Conservation (phyloP, 1,140 invertebrate genomes). For the Araneus ventricosus region DNA sequence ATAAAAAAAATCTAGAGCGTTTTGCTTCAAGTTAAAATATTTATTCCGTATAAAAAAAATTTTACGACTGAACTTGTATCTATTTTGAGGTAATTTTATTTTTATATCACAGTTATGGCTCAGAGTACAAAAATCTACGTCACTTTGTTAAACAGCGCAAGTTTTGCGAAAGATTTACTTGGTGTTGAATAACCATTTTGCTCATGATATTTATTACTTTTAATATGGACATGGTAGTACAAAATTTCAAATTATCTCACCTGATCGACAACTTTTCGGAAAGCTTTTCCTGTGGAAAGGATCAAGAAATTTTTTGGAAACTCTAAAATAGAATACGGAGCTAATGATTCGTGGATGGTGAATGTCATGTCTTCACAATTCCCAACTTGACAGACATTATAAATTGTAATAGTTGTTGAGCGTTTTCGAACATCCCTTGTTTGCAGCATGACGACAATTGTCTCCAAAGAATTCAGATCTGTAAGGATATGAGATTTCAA, state of each 20-base stretch:
- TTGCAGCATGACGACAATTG: constrained; percentile 38
- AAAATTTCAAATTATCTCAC: constrained; percentile 19
- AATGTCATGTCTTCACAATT: constrained; percentile 60
- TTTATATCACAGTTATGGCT: too few species aligned
- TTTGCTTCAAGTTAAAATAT: too few species aligned
- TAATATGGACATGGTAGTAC: neutral
- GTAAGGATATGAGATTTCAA: neutral
- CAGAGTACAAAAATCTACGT: too few species aligned
- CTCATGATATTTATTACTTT: too few species aligned
- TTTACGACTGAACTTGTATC: too few species aligned
- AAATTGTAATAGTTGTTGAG: constrained; percentile 53
- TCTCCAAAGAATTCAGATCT: constrained; percentile 67
- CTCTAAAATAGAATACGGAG: constrained; percentile 13
- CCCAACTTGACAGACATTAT: constrained; percentile 45
- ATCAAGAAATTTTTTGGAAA: constrained; percentile 60
- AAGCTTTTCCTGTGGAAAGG: constrained; percentile 36
- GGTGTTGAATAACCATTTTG: too few species aligned
- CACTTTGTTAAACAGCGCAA: too few species aligned
- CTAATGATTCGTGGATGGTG: constrained; percentile 36
- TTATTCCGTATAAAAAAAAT: too few species aligned
- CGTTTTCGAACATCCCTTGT: constrained; percentile 33
- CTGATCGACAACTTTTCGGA: constrained; percentile 65
- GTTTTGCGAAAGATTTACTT: too few species aligned
- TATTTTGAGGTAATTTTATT: too few species aligned
- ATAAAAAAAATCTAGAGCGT: too few species aligned